These are phyloP conservation scores for Leptogaster cylindrica DNA, from an alignment of 2,888 invertebrate species.

Conservation along the genomic window DNA sequence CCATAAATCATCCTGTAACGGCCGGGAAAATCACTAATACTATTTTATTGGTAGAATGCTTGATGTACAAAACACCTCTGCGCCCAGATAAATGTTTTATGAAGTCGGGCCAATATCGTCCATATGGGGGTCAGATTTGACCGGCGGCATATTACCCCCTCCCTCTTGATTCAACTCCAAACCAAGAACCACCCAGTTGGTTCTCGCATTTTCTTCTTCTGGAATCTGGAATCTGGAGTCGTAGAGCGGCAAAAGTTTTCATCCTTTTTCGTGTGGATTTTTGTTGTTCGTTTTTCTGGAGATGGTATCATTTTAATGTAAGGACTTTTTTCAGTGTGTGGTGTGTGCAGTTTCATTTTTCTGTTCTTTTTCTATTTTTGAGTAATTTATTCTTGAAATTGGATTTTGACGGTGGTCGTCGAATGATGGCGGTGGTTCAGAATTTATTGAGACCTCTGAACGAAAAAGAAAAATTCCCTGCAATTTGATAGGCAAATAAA, in stretches of 20 bases:
- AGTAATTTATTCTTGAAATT: conserved; percentile 31
- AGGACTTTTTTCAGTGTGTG: conserved; percentile 21
- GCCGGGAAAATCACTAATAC: conserved; percentile 30
- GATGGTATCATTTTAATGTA: conserved; percentile 30
- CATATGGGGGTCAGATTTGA: conserved; percentile 36
- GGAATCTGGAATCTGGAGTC: neutral
- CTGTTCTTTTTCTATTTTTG: conserved; percentile 14
- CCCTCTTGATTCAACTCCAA: conserved; percentile 1
- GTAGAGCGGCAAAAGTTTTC: neutral
- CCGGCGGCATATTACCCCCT: neutral
- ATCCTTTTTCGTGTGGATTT: neutral
- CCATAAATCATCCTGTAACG: conserved; percentile 35
- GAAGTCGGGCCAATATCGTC: conserved; percentile 18
- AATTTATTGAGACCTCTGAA: conserved; percentile 17
- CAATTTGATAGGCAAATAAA: conserved; percentile 31
- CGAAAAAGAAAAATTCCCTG: conserved; percentile 3
- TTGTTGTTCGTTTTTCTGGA: neutral
- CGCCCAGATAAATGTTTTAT: conserved; percentile 29
- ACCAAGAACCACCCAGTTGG: neutral
- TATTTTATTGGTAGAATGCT: conserved; percentile 34
- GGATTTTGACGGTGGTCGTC: conserved; percentile 7
- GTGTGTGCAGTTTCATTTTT: too few species aligned
- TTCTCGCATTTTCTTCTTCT: neutral
- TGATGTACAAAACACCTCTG: conserved; percentile 26
- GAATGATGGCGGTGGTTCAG: neutral